These are phyloP conservation scores for Danio albolineatus DNA, from an alignment of 2,797 vertebrate species.

Conservation along the genomic window DNA sequence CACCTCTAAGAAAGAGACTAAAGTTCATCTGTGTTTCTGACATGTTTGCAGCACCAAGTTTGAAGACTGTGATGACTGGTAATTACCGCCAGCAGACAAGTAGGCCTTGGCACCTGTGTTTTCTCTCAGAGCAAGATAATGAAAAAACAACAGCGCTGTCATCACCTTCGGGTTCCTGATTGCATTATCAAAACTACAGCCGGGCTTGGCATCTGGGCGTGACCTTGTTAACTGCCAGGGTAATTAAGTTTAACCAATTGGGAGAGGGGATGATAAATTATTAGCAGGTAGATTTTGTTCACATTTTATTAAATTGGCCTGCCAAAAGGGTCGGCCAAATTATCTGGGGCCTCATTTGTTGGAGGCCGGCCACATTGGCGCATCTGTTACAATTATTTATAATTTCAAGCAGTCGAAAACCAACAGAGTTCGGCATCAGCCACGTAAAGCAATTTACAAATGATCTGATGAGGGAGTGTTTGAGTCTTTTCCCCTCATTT, in stretches of 20 bases:
- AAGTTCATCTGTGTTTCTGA: slow-evolving; percentile 25
- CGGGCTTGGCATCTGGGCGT: slow-evolving; percentile 98
- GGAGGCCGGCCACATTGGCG: slow-evolving; percentile 99
- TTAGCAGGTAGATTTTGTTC: slow-evolving; percentile 99
- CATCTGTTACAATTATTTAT: slow-evolving; percentile 99
- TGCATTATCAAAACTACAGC: slow-evolving; percentile 99
- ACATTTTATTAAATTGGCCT: slow-evolving; percentile 99
- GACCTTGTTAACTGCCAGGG: slow-evolving; percentile 99
- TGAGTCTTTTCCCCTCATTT: slow-evolving; percentile 88
- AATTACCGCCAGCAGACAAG: slow-evolving; percentile 91
- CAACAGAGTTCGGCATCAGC: slow-evolving; percentile 95
- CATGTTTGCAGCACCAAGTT: slow-evolving; percentile 74
- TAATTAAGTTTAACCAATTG: slow-evolving; percentile 99
- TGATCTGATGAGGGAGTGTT: slow-evolving; percentile 97
- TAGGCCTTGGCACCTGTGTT: slow-evolving; percentile 87
- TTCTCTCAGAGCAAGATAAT: slow-evolving; percentile 86
- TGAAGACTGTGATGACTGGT: slow-evolving; percentile 87
- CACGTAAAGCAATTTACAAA: slow-evolving; percentile 99
- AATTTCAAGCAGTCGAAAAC: slow-evolving; percentile 97
- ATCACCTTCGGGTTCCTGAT: slow-evolving; percentile 85
- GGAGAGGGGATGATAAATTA: slow-evolving; percentile 99
- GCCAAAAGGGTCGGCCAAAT: slow-evolving; percentile 99
- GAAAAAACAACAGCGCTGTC: slow-evolving; percentile 92
- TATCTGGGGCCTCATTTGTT: slow-evolving; percentile 99
- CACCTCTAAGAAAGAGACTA: slow-evolving; percentile 20